Evolutionary conservation across 2,797 vertebrate genomes (phyloP).

Genomic region (Pelochelys cantorii): DNA sequence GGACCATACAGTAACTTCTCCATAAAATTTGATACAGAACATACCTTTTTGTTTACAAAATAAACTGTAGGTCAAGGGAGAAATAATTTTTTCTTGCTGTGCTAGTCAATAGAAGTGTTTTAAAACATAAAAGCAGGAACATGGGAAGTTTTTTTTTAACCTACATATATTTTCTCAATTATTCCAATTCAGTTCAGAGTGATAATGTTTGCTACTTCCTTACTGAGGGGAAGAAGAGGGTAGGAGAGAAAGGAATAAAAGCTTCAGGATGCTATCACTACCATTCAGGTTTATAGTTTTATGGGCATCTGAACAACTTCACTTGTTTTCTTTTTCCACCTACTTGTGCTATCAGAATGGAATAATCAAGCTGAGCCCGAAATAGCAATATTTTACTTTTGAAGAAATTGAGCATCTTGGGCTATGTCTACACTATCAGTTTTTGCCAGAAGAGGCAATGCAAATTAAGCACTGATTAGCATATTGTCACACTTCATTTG

Average conservation of each 20-base stretch:
- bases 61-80: neutral
- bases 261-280: neutral
- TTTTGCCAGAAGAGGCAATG: no score
- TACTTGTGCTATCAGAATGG: rapidly evolving
- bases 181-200: neutral
- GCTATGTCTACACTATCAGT: no score
- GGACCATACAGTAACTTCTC: neutral
- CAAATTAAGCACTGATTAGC: no score
- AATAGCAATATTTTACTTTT: neutral
- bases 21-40: neutral
- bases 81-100: neutral
- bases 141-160: neutral
- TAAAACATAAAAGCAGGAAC: neutral
- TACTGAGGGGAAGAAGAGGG: neutral
- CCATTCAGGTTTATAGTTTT: neutral
- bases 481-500: no score
- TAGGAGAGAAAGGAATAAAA: neutral
- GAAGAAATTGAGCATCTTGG: neutral
- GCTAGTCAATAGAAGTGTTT: neutral
- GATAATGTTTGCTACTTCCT: neutral
- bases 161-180: neutral
- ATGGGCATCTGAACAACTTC: neutral
- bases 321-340: neutral
- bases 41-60: neutral
- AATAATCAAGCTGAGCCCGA: neutral